These are phyloP conservation scores for Gila robusta DNA, from an alignment of 2,797 vertebrate genomes.

Conservation along the genomic window DNA sequence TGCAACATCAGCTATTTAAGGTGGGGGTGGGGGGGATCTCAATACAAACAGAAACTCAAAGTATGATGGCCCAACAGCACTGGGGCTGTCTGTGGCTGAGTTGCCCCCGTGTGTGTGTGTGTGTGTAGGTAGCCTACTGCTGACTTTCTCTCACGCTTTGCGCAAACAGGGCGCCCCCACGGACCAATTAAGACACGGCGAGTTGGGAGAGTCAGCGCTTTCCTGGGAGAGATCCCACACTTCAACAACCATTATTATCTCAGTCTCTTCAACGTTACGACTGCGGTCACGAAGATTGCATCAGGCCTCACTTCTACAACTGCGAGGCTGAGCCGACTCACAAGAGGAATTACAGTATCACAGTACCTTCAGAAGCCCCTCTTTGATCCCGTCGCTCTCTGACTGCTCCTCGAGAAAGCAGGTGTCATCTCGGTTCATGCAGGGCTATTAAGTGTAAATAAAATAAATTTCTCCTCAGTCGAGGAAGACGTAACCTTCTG, in stretches of 20 bases:
- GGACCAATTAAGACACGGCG: slow-evolving; percentile 83
- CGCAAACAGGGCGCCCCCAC: slow-evolving; percentile 79
- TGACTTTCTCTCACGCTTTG: slow-evolving; percentile 75
- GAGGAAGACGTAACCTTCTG: slow-evolving; percentile 15
- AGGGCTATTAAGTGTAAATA: slow-evolving; percentile 51
- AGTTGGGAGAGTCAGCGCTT: slow-evolving; percentile 82
- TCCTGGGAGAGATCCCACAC: slow-evolving; percentile 81
- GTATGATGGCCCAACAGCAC: slow-evolving; percentile 48
- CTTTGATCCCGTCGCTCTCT: slow-evolving; percentile 54
- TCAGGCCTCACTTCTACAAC: slow-evolving; percentile 80
- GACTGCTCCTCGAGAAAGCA: slow-evolving; percentile 45
- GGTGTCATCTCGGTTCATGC: slow-evolving; percentile 46
- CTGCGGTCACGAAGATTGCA: slow-evolving; percentile 82
- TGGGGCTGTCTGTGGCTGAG: slow-evolving; percentile 54
- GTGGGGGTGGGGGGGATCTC: neutral
- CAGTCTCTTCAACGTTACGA: slow-evolving; percentile 81
- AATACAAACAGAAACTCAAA: slow-evolving; percentile 47
- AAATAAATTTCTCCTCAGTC: slow-evolving; percentile 47
- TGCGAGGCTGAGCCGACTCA: slow-evolving; percentile 66
- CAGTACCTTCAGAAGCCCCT: slow-evolving; percentile 59
- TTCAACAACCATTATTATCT: slow-evolving; percentile 78
- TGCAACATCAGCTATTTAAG: slow-evolving; percentile 58
- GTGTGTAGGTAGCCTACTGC: slow-evolving; percentile 55
- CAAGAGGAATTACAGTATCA: slow-evolving; percentile 65
- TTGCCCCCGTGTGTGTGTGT: slow-evolving; percentile 52